Base-by-base conservation (phyloP, 2,888 invertebrate species). In the Leucania comma region DNA sequence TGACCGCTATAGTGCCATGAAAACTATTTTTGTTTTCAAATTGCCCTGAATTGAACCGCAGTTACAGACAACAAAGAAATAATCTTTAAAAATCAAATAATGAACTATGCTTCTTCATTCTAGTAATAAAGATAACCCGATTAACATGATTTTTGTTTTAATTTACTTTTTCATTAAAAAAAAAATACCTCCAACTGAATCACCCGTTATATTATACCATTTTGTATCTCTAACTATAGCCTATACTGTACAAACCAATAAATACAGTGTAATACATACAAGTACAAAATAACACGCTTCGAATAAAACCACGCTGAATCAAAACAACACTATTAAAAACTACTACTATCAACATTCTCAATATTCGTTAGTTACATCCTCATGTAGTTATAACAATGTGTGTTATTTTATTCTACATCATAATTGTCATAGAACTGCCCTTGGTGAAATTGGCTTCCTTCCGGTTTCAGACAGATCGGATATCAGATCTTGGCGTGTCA, bases 311-410 rank as follows among this genome's bases (percentile, higher is more conserved):
- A 60, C n/a, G 51, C 75, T 59, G 17, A 59, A 68, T 51, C 80
- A 68, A 68, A 78, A 75, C 50, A 78, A 22, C 24, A 12, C 29
- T 17, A 62, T 64, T 32, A 22, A n/a, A 29, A 56, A 51, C 38
- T 24, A 61, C 29, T 10, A 62, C 20, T 61, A 54, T 29, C 2
- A 32, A 20, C n/a, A n/a, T 22, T 14, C 24, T 20, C 12, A 48
- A n/a, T 38, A 53, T 22, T 51, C 35, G n/a, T 59, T 63, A 57
- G 20, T 68, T 58, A 10, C 22, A 60, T 38, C 12, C 20, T n/a
- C 22, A 48, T n/a, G 38, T 59, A 65, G 51, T 38, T 48, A 63
- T 62, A 68, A 62, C 74, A 50, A 51, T 75, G 78, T 66, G 38
- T 42, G 59, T 66, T 26, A 12, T 65, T 68, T 54, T 68, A 14